Evolutionary conservation across 2,113 vertebrate genomes (phyloP).

Genomic region (Hemiscyllium ocellatum): DNA sequence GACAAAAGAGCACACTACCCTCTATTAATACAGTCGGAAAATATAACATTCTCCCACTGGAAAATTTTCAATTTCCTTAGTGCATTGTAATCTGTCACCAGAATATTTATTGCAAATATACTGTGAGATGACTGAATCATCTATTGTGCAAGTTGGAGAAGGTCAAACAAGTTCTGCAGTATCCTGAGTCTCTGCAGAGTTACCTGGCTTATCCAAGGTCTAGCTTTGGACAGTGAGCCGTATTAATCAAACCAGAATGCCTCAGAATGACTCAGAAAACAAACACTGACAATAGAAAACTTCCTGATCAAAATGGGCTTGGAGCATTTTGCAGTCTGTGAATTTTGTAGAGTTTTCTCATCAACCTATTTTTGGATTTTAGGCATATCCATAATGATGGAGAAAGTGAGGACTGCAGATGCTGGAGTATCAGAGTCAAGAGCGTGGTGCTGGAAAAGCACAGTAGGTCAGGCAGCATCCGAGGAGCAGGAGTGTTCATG

Average conservation of each 20-base stretch:
- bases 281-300: not conserved
- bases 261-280: not conserved
- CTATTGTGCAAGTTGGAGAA: conserved; percentile 4
- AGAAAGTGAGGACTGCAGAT: no score
- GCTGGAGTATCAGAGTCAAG: no score
- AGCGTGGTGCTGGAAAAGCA: no score
- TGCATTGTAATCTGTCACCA: conserved; percentile 1
- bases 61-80: not conserved
- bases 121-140: not conserved
- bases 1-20: not conserved
- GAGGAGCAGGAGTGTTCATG: no score
- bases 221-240: not conserved
- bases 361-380: no score
- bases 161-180: not conserved
- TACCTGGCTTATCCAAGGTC: not conserved
- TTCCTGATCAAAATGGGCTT: not conserved
- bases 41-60: not conserved
- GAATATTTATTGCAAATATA: not conserved
- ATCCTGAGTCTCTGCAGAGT: not conserved
- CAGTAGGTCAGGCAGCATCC: no score
- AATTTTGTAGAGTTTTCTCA: no score
- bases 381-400: no score
- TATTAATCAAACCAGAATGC: not conserved
- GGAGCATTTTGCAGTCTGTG: not conserved
- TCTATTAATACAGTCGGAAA: not conserved